Conservation (phyloP, 1,140 invertebrate genomes). For the Tribolium castaneum region DNA sequence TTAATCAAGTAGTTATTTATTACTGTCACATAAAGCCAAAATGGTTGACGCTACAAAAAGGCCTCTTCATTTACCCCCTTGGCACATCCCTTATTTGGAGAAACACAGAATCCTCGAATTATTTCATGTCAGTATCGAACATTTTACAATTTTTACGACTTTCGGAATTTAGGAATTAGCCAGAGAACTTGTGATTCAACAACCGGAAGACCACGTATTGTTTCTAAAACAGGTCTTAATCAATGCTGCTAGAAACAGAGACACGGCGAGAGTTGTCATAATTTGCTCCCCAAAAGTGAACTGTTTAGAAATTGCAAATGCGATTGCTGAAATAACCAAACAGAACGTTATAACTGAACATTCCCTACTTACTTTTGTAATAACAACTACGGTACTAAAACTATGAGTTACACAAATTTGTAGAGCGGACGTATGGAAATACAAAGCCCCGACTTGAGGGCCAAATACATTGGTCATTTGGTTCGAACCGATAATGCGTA, state of each 20-base stretch:
- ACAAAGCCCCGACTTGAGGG: conserved; percentile 29
- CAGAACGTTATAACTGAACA: conserved; percentile 56
- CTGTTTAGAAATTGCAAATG: conserved; percentile 52
- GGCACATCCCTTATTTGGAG: conserved; percentile 67
- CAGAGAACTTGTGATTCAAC: conserved; percentile 65
- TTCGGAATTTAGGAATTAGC: conserved; percentile 62
- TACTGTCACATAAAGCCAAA: conserved; percentile 14
- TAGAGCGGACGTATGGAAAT: not conserved
- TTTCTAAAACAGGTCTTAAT: conserved; percentile 66
- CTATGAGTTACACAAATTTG: not conserved
- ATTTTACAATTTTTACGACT: conserved; percentile 17
- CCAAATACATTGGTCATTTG: conserved; percentile 46
- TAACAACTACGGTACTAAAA: not conserved
- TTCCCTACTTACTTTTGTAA: not conserved
- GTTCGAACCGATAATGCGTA: conserved; percentile 58
- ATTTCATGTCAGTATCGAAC: conserved; percentile 62
- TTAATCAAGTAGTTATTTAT: not conserved
- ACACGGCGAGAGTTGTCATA: conserved; percentile 64
- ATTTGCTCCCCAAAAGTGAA: conserved; percentile 62
- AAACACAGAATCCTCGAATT: conserved; percentile 68
- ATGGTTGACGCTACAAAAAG: conserved; percentile 61
- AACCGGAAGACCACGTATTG: conserved; percentile 66
- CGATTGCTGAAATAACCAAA: conserved; percentile 58
- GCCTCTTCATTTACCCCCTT: conserved; percentile 60
- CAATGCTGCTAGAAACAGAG: conserved; percentile 62